Evolutionary conservation across 2,113 vertebrate genomes (phyloP).

Genomic region (Aphelocoma coerulescens): DNA sequence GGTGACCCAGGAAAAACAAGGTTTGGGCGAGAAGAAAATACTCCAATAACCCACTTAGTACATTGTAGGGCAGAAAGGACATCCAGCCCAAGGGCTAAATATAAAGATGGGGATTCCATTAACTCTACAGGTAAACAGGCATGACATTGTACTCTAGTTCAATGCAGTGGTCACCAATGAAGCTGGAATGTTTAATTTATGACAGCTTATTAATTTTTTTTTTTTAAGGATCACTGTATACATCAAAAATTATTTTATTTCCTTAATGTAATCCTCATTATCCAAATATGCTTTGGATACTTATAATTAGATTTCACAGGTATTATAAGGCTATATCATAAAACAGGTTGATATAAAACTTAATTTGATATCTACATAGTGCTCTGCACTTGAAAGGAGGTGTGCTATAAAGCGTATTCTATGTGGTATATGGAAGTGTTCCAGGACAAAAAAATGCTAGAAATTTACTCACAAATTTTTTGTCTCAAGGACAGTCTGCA

Average conservation of each 20-base stretch:
- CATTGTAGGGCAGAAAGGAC: rapidly evolving
- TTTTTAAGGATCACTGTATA: not conserved
- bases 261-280: not conserved
- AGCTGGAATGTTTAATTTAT: not conserved
- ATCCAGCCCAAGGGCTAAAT: not conserved
- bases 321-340: not conserved
- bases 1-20: rapidly evolving
- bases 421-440: not conserved
- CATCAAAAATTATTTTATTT: not conserved
- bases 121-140: not conserved
- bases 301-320: not conserved
- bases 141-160: not conserved
- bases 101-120: not conserved
- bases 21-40: not conserved
- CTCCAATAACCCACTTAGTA: not conserved
- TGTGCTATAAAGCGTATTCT: not conserved
- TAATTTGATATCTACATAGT: not conserved
- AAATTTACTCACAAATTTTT: not conserved
- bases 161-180: rapidly evolving
- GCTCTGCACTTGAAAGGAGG: not conserved
- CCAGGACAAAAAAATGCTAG: not conserved
- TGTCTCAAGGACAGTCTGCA: not conserved
- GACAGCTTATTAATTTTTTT: not conserved
- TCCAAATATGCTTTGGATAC: not conserved
- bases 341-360: not conserved